Base-by-base conservation (phyloP, 64 coral and sea anemone species). In the Montipora sp. region DNA sequence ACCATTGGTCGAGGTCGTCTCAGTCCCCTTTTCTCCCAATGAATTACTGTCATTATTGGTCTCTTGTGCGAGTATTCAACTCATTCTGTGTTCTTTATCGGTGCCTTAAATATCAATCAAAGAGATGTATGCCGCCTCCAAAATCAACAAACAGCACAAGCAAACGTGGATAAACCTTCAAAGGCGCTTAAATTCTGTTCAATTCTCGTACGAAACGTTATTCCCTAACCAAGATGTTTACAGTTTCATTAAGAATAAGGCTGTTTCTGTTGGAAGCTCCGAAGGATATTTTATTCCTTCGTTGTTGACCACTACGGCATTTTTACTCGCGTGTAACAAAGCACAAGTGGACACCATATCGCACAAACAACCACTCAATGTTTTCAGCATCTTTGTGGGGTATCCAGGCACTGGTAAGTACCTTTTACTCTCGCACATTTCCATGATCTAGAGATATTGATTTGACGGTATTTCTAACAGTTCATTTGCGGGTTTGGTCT, bases 321-420 rank as follows among this genome's bases (percentile, higher is more conserved):
- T 48, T 73, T 7, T 87, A 48, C 65, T 87, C 4, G 83, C 83
- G 15, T 70, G 55, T 8, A 87, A 86, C 59, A 69, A 59, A 4
- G 19, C 59, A 2, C 60, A 45, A 86, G 83, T 86, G 22, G 8
- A 71, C 59, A 69, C 45, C 16, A 71, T 46, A 3, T 49, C 83
- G 7, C 60, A 87, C 83, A 87, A 87, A 19, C 83, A 87, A 48
- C 83, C 83, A 47, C 63, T 87, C 3, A 87, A 87, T 16, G 9
- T 87, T 20, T 87, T 66, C 66, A 87, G 43, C 8, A 65, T 73
- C 15, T 87, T 87, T 69, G 60, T 87, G 59, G 83, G 63, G 5
- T 48, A 87, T 87, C 83, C 83, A 49, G 83, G 83, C 11, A 86
- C 83, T 46, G 83, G 83, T 86, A 86, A 43, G 58, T 84, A n/a